phyloP scores from a whole-genome alignment of 2,888 invertebrate genomes.

The Philonicus albiceps region DNA sequence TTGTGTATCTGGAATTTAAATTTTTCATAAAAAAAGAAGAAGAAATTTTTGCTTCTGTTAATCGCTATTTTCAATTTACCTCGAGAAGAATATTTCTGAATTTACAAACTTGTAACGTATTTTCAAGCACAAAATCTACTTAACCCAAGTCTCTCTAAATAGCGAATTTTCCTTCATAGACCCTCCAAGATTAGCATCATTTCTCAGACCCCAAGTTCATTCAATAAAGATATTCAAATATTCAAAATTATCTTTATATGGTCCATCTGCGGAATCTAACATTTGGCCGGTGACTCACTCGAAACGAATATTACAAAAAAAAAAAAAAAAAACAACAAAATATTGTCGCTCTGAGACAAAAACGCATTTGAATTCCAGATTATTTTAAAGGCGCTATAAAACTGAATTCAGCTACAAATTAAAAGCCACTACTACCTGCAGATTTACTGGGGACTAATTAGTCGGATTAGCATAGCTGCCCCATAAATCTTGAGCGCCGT shows the following conservation, averaged over 20 bases:
- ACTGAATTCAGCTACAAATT: neutral
- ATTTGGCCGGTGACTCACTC: neutral
- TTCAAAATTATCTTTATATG: neutral
- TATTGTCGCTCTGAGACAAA: neutral
- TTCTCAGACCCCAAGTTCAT: neutral
- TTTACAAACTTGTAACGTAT: neutral
- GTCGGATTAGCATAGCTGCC: conserved; percentile 22
- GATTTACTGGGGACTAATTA: conserved; percentile 25
- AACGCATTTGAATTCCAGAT: neutral
- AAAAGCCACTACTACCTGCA: conserved; percentile 15
- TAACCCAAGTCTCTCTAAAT: neutral
- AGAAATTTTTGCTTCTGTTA: conserved; percentile 29
- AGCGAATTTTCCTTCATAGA: neutral
- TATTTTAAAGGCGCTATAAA: conserved; percentile 17
- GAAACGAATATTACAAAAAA: neutral
- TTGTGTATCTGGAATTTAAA: conserved; percentile 54
- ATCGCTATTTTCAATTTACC: conserved; percentile 29
- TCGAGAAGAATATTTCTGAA: neutral
- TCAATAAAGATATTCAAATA: neutral
- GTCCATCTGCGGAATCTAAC: neutral
- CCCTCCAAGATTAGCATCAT: neutral
- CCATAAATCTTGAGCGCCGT: conserved; percentile 9
- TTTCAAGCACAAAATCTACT: neutral
- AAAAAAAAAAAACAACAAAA: too few relatives aligned
- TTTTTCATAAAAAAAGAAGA: conserved; percentile 25